Percentiles rank a stretch among this genome's conserved stretches.
phyloP scores from a whole-genome alignment of 1,140 invertebrate species.

The Philotrypesis tridentata region DNA sequence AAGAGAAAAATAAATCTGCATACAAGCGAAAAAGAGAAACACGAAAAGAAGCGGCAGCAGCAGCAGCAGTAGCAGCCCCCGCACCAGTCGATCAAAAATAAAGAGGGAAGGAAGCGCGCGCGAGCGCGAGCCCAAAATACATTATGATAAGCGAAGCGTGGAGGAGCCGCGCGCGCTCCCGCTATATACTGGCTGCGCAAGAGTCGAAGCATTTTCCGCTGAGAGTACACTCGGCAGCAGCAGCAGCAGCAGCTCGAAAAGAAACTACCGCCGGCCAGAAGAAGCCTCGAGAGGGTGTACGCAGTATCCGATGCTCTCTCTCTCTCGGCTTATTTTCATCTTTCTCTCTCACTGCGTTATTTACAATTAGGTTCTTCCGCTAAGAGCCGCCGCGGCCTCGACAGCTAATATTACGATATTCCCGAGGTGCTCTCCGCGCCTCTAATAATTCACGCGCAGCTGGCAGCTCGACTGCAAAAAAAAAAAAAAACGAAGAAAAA shows the following conservation, averaged over 20 bases:
- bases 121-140: constrained; percentile 38
- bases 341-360: not conserved
- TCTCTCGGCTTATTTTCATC: constrained; percentile 10
- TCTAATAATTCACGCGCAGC: not conserved
- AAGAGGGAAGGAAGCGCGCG: constrained; percentile 32
- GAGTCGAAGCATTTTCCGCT: constrained; percentile 49
- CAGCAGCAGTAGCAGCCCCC: not conserved
- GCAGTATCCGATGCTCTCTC: not conserved
- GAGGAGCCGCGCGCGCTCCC: not conserved
- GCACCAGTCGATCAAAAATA: constrained; percentile 47
- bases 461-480: no score
- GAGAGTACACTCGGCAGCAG: no score
- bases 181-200: not conserved
- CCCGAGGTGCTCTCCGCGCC: no score
- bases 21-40: constrained; percentile 32
- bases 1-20: constrained; percentile 45
- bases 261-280: not conserved
- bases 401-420: no score
- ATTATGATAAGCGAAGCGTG: constrained; percentile 50
- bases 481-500: no score
- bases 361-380: not conserved
- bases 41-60: constrained; percentile 21
- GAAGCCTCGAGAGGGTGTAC: not conserved
- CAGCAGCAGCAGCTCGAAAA: not conserved
- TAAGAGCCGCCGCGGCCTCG: not conserved